Evolutionary conservation across 2,113 vertebrate genomes (phyloP).

Genomic region (Rhombomys opimus): DNA sequence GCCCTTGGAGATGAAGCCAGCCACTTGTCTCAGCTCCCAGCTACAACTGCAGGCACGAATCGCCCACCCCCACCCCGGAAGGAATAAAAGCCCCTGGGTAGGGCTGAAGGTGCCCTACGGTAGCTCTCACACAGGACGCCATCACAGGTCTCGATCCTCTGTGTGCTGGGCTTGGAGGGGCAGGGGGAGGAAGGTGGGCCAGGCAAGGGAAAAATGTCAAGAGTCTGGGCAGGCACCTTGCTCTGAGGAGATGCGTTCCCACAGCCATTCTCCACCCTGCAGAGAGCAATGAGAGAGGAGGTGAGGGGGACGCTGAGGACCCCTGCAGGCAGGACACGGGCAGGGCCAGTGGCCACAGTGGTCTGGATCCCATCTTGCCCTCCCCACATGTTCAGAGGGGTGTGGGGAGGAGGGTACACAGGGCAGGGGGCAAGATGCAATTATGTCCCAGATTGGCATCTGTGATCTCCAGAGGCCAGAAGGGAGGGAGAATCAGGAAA

Average conservation of each 20-base stretch:
- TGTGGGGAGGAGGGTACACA: background rate
- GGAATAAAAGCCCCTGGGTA: background rate
- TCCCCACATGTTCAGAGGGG: background rate
- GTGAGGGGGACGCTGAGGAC: background rate
- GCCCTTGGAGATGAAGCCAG: background rate
- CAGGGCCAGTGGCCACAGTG: background rate
- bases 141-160: background rate
- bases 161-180: background rate
- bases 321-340: accelerated
- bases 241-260: slow-evolving; percentile 84
- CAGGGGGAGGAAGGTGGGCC: background rate
- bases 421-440: background rate
- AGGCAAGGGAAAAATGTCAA: too few relatives aligned
- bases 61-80: too few relatives aligned
- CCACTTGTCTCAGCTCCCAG: background rate
- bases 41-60: background rate
- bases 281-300: background rate
- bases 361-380: background rate
- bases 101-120: background rate
- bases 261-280: slow-evolving; percentile 86
- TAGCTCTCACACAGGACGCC: background rate
- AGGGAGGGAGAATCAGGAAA: background rate
- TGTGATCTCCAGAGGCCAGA: background rate
- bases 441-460: background rate
- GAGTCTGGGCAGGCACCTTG: slow-evolving; percentile 79